A percentile compares a stretch with the other conserved stretches of the same genome.
Conservation (phyloP, 1,140 invertebrate genomes). For the Apis dorsata region DNA sequence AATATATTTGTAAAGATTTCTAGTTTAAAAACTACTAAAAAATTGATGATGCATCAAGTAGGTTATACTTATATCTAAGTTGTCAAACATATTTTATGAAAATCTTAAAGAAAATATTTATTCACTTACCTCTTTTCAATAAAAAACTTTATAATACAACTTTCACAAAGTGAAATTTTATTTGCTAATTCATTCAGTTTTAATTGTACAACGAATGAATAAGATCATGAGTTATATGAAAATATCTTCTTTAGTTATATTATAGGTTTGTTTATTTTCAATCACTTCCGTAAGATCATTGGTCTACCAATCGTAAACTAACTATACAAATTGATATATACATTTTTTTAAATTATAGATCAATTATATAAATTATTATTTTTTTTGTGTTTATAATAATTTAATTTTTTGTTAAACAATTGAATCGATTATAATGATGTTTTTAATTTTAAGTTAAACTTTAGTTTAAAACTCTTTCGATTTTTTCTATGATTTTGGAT, state of each 20-base stretch:
- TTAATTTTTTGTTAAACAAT: background rate
- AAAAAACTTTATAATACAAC: background rate
- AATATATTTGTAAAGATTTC: background rate
- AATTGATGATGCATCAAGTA: background rate
- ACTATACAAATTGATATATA: background rate
- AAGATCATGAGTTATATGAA: constrained; percentile 4
- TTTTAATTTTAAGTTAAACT: background rate
- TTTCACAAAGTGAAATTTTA: background rate
- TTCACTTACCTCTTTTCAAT: constrained; percentile 2
- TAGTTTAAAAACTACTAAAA: background rate
- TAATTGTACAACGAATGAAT: background rate
- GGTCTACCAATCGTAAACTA: background rate
- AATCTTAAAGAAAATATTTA: constrained; percentile 2
- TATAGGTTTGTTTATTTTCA: constrained; percentile 20
- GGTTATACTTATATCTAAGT: constrained; percentile 18
- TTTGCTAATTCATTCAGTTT: constrained; percentile 13
- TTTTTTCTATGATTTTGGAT: background rate
- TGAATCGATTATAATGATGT: background rate
- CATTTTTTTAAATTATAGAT: background rate
- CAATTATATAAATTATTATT: background rate
- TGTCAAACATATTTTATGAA: background rate
- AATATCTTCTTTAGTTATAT: constrained; percentile 14
- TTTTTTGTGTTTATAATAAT: background rate
- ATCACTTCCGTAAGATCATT: constrained; percentile 26
- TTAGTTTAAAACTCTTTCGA: background rate